Evolutionary conservation across 1,140 invertebrate genomes (phyloP).

Genomic region (Drosophila pruinosa): DNA sequence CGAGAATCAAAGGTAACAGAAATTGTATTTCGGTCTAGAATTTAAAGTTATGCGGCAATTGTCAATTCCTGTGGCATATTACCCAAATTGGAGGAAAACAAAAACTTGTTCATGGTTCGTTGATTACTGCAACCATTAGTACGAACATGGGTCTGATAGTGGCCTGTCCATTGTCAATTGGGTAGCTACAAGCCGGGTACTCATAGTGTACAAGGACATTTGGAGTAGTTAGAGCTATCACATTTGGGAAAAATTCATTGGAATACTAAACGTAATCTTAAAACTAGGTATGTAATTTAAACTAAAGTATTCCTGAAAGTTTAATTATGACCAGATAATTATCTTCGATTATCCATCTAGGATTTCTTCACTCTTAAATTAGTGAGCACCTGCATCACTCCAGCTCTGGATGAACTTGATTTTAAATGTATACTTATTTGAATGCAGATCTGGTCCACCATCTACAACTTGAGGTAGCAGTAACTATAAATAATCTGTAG

Average conservation of each 20-base stretch:
- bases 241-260: too few relatives aligned
- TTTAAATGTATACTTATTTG: slow-evolving; percentile 5
- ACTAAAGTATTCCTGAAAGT: too few relatives aligned
- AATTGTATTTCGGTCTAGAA: slow-evolving; percentile 47
- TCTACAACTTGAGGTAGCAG: not conserved
- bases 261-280: too few relatives aligned
- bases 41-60: slow-evolving; percentile 15
- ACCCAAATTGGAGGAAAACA: not conserved
- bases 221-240: too few relatives aligned
- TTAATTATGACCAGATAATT: too few relatives aligned
- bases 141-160: not conserved
- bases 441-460: not conserved
- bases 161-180: not conserved
- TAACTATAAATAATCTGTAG: slow-evolving; percentile 26
- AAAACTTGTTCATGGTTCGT: slow-evolving; percentile 60
- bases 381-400: slow-evolving; percentile 19
- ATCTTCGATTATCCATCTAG: too few relatives aligned
- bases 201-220: too few relatives aligned
- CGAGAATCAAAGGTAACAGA: not conserved
- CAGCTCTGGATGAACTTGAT: not conserved
- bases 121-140: not conserved
- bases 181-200: too few relatives aligned
- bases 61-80: slow-evolving; percentile 58
- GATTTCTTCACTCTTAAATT: slow-evolving; percentile 7
- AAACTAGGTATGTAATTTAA: too few relatives aligned